phyloP scores from a whole-genome alignment of 1,140 invertebrate genomes.

The Drosophila mojavensis region DNA sequence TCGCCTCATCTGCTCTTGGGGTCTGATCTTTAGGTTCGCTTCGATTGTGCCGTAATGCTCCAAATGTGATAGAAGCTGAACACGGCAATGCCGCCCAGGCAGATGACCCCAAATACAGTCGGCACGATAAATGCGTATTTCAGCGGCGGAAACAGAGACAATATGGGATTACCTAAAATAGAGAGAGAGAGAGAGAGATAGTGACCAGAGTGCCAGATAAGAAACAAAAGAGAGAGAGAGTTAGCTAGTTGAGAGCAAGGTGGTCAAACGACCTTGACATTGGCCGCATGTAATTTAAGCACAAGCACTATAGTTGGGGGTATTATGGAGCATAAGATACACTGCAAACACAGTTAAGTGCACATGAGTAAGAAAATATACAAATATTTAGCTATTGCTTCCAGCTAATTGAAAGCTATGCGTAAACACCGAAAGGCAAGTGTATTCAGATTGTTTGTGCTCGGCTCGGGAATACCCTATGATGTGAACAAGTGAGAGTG shows the following conservation, averaged over 20 bases:
- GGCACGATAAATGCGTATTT: conserved; percentile 87
- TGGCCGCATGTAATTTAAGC: conserved; percentile 6
- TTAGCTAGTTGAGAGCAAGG: background rate
- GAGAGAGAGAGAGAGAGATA: conserved; percentile 7
- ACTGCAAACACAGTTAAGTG: background rate
- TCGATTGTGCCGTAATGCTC: conserved; percentile 59
- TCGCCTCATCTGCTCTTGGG: background rate
- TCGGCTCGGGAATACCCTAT: background rate
- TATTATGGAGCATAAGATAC: background rate
- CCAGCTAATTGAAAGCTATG: no score
- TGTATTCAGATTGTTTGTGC: background rate
- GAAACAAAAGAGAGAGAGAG: background rate
- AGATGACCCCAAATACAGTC: conserved; percentile 86
- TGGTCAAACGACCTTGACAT: conserved; percentile 47
- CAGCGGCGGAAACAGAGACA: conserved; percentile 86
- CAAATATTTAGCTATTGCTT: no score
- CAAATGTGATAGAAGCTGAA: conserved; percentile 88
- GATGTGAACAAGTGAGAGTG: background rate
- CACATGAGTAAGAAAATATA: no score
- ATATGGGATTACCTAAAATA: conserved; percentile 85
- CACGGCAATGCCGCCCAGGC: conserved; percentile 87
- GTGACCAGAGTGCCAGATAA: background rate
- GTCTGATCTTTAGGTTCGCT: conserved; percentile 45
- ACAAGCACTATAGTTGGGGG: background rate
- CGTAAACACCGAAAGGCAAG: background rate